Evolutionary conservation across 2,888 invertebrate species (phyloP), one percentile per base, ranked within the genome.

Genomic region (Drosophila hawaiiensis): DNA sequence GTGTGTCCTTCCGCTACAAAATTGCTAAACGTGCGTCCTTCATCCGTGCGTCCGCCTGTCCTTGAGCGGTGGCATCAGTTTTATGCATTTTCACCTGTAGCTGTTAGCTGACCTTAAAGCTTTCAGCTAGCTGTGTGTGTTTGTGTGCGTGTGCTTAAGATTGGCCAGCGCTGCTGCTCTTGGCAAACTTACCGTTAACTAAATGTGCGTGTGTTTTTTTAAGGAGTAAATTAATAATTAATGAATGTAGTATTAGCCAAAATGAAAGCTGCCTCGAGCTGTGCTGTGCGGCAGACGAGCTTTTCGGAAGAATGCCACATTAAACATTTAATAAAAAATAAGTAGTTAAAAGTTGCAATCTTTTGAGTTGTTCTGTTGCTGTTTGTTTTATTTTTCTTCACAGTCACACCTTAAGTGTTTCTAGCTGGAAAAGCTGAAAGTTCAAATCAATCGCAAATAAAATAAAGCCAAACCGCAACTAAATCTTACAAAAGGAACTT

Each of bases 11-110:
- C 80, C 52, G 77, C 62, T 69, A 56, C 56, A 68, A 78, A 73
- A 75, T 86, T 60, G 53, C 59, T 67, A 78, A 72, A 72, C 81
- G 78, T 80, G 82, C 69, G 83, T 72, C 88, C 85, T 73, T 63
- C 53, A n/a, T 25, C 25, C 16, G 22, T 7, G 14, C 2, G 9
- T 16, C 25, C 37, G 35, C 61, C 31, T 53, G 60, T 56, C 78
- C 78, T 69, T 77, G 73, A 78, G 31, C 14, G 28, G 56, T 29
- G 58, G 73, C 64, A 54, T 61, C 78, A 64, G 61, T 61, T 58
- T 71, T 58, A 31, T 53, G 39, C 16, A 56, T 33, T 12, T 56
- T 58, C 67, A 73, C 62, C 74, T 65, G 63, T 61, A 31, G 80
- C 64, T 69, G 10, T 37, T 54, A 6, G 5, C 35, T 55, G 35